These are phyloP conservation scores for Lophius americanus DNA, from an alignment of 2,797 vertebrate genomes.

Conservation along the genomic window DNA sequence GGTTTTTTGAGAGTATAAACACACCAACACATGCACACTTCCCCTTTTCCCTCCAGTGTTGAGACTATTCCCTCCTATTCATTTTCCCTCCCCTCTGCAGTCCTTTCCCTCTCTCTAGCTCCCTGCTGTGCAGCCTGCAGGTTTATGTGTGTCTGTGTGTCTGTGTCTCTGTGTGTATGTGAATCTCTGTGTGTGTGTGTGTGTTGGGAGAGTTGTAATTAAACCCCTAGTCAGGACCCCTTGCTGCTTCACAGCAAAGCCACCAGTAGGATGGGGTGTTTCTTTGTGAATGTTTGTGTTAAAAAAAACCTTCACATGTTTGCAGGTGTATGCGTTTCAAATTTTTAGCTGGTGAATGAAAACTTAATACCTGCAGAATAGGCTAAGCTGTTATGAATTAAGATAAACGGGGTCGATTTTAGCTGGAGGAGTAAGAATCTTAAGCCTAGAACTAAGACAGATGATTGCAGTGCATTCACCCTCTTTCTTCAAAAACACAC, in stretches of 20 bases:
- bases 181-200: slow-evolving; percentile 19
- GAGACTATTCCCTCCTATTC: slow-evolving; percentile 74
- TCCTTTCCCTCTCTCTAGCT: slow-evolving; percentile 75
- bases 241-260: slow-evolving; percentile 52
- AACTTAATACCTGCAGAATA: not conserved
- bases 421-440: not conserved
- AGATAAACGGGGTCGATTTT: not conserved
- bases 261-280: slow-evolving; percentile 67
- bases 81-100: slow-evolving; percentile 78
- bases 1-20: not conserved
- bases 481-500: not conserved
- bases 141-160: slow-evolving; percentile 54
- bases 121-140: slow-evolving; percentile 62
- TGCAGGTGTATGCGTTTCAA: slow-evolving; percentile 28
- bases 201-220: slow-evolving; percentile 75
- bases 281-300: slow-evolving; percentile 13
- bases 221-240: slow-evolving; percentile 69
- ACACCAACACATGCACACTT: not conserved
- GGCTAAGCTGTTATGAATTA: not conserved
- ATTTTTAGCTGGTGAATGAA: not conserved
- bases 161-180: slow-evolving; percentile 24
- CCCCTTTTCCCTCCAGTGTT: slow-evolving; percentile 71
- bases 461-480: too few species aligned
- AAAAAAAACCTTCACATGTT: slow-evolving; percentile 11
- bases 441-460: not conserved